These are phyloP conservation scores for Hydrozoanthus tunicans DNA, from an alignment of 64 coral and sea anemone species.

Conservation along the genomic window DNA sequence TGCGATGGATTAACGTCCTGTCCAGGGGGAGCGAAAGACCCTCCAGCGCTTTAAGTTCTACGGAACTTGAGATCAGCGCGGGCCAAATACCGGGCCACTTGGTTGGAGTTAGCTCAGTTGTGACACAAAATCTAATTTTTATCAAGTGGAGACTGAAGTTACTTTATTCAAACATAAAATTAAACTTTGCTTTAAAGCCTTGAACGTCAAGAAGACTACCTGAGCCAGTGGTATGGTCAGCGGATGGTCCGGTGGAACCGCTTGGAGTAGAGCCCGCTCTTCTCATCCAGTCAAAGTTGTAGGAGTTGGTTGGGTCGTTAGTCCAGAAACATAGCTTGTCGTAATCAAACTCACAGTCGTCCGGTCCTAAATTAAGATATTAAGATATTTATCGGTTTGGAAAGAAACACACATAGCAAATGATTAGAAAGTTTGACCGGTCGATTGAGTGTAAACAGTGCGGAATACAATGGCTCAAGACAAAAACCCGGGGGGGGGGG, in stretches of 20 bases:
- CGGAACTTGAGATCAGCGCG: too few species aligned
- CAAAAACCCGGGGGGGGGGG: too few species aligned
- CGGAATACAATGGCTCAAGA: too few species aligned
- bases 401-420: background rate
- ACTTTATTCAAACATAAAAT: too few species aligned
- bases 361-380: slow-evolving; percentile 9
- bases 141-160: too few species aligned
- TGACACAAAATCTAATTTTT: too few species aligned
- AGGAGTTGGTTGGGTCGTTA: slow-evolving; percentile 26
- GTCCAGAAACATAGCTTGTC: slow-evolving; percentile 22
- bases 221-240: slow-evolving; percentile 51
- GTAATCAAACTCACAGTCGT: slow-evolving; percentile 82
- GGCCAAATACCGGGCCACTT: too few species aligned
- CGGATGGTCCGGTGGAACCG: slow-evolving; percentile 25
- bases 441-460: too few species aligned
- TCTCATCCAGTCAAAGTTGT: slow-evolving; percentile 38
- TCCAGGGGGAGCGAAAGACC: too few species aligned
- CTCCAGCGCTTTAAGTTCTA: too few species aligned
- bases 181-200: background rate
- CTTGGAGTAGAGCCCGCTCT: slow-evolving; percentile 8
- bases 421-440: background rate
- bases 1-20: too few species aligned
- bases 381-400: background rate
- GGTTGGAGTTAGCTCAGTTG: too few species aligned
- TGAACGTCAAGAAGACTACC: background rate